Percentiles rank a stretch among this genome's conserved stretches.
phyloP scores from a whole-genome alignment of 1,140 invertebrate species.

The Plectrocnemia conspersa region DNA sequence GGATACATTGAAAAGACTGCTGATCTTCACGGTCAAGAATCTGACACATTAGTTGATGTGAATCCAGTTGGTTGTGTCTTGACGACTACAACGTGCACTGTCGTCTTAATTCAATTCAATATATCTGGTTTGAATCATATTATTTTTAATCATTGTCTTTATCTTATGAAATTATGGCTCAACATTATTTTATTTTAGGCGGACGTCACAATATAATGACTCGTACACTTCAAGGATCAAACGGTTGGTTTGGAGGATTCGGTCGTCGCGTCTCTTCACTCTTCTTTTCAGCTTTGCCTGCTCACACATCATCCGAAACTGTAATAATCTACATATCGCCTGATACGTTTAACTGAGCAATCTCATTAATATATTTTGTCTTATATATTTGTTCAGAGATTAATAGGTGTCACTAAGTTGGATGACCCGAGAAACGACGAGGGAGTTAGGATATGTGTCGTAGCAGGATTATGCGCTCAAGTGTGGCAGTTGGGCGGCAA shows the following conservation, averaged over 20 bases:
- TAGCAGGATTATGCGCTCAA: conserved; percentile 29
- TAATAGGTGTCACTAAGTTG: conserved; percentile 53
- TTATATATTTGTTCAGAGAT: conserved; percentile 49
- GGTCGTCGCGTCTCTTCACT: conserved; percentile 78
- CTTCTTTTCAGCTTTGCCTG: conserved; percentile 78
- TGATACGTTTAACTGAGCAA: neutral
- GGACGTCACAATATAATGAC: conserved; percentile 66
- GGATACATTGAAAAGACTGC: conserved; percentile 78
- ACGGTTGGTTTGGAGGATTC: conserved; percentile 84
- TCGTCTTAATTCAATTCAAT: conserved; percentile 66
- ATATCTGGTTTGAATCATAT: conserved; percentile 30
- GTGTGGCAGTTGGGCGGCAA: conserved; percentile 28
- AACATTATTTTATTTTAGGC: conserved; percentile 37
- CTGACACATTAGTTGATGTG: conserved; percentile 67
- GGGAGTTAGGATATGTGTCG: conserved; percentile 25
- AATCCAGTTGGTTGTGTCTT: conserved; percentile 74
- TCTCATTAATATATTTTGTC: conserved; percentile 12
- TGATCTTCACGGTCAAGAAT: conserved; percentile 80
- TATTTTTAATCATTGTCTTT: too few species aligned
- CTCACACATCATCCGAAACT: conserved; percentile 67
- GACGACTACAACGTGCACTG: conserved; percentile 85
- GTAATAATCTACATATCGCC: conserved; percentile 47
- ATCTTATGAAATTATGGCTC: too few species aligned
- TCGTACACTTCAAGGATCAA: conserved; percentile 67
- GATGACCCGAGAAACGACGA: conserved; percentile 9